Percentiles rank a stretch among this genome's conserved stretches.
Conservation (phyloP, 1,140 invertebrate species). For the Pseudomyrmex flavicornis region DNA sequence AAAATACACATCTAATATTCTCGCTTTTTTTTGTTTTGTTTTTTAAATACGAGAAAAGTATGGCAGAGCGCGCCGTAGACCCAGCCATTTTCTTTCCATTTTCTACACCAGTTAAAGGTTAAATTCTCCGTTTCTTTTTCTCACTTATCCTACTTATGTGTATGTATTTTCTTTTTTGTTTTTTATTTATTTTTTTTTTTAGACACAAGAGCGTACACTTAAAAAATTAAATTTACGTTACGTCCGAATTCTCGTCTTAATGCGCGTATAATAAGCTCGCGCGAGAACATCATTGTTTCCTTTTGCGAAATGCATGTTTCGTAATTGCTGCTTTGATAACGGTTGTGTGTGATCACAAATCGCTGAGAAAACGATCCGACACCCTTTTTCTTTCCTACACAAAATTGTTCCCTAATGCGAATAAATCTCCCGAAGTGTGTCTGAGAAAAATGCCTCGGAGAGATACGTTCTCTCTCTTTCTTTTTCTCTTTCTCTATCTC, state of each 20-base stretch:
- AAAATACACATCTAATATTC: constrained; percentile 48
- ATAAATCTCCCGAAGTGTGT: constrained; percentile 2
- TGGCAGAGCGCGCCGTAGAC: background rate
- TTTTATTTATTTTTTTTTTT: constrained; percentile 14
- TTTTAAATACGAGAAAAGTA: background rate
- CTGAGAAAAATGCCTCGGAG: constrained; percentile 29
- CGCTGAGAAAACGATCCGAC: constrained; percentile 36
- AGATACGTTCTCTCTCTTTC: constrained; percentile 19
- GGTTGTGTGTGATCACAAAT: constrained; percentile 48
- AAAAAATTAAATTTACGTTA: constrained; percentile 44
- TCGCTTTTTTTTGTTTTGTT: background rate
- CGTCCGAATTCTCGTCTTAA: constrained; percentile 2
- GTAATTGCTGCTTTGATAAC: constrained; percentile 40
- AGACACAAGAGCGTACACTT: constrained; percentile 25
- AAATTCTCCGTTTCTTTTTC: background rate
- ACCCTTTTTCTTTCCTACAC: background rate
- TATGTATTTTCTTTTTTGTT: background rate
- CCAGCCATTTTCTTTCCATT: background rate
- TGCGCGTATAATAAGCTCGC: constrained; percentile 52
- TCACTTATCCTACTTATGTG: too few relatives aligned
- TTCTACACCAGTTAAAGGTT: constrained; percentile 3
- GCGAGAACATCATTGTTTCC: constrained; percentile 47
- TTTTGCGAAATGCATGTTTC: constrained; percentile 43
- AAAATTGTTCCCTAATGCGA: constrained; percentile 57
- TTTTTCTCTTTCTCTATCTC: too few relatives aligned